Evolutionary conservation across 2,888 invertebrate species (phyloP).

Genomic region (Danaus chrysippus): DNA sequence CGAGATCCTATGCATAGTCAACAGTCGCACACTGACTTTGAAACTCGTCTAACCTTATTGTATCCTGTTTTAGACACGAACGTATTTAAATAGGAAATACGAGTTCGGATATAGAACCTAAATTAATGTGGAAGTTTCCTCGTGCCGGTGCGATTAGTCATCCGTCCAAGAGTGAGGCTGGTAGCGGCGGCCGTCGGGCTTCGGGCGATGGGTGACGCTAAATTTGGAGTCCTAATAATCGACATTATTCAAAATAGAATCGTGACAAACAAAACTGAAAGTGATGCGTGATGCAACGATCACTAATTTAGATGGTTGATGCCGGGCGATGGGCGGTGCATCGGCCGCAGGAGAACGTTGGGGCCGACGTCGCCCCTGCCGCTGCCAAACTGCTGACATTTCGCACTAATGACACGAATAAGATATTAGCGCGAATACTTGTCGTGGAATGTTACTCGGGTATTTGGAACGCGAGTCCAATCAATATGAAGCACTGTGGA

Average conservation of each 20-base stretch:
- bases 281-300: conserved; percentile 76
- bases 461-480: conserved; percentile 62
- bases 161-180: conserved; percentile 33
- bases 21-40: conserved; percentile 60
- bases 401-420: conserved; percentile 78
- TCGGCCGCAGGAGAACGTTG: conserved; percentile 64
- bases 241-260: conserved; percentile 75
- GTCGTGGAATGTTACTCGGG: conserved; percentile 50
- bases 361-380: conserved; percentile 40
- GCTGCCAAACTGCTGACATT: conserved; percentile 76
- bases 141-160: conserved; percentile 53
- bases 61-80: conserved; percentile 55
- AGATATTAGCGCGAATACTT: conserved; percentile 75
- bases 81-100: conserved; percentile 64
- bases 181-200: conserved; percentile 34
- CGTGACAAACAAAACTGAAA: conserved; percentile 77
- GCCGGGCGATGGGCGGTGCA: conserved; percentile 57
- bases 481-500: conserved; percentile 46
- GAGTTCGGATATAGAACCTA: conserved; percentile 54
- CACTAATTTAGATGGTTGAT: conserved; percentile 72
- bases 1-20: conserved; percentile 54
- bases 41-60: conserved; percentile 59
- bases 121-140: conserved; percentile 56
- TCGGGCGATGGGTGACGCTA: conserved; percentile 50
- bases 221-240: conserved; percentile 75